Evolutionary conservation across 1,140 invertebrate species (phyloP), one percentile per base, ranked within the genome.

Genomic region (Pachyrhynchus sulphureomaculatus): DNA sequence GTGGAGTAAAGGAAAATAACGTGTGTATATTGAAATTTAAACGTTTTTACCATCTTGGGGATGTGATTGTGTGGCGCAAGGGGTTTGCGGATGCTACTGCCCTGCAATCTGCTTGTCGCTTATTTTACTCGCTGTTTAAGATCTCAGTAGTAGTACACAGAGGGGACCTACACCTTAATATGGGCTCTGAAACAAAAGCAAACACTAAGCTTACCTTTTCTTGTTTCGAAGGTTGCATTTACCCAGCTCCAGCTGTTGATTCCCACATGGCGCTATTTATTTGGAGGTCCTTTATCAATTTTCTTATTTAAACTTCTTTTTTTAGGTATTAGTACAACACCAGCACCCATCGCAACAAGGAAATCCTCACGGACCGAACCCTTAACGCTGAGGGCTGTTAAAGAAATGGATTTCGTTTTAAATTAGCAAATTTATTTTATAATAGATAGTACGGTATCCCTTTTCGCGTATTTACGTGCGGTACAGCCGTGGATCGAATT

Each of bases 281-380:
- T n/a, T n/a, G n/a, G n/a, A n/a, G n/a, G n/a, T n/a, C n/a, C n/a
- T n/a, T n/a, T n/a, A n/a, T n/a, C n/a, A n/a, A n/a, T n/a, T n/a
- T n/a, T n/a, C n/a, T n/a, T n/a, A n/a, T n/a, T n/a, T n/a, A n/a
- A n/a, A n/a, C n/a, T n/a, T n/a, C n/a, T 48, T 9, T 48, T 52
- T 52, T 37, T 10, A 53, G 54, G 47, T 66, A 10, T 34, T 66
- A 21, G 55, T 66, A 17, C 59, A 53, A 29, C 65, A 66, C 20
- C 65, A 61, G 37, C 65, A 67, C 36, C 65, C 61, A 10, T 56
- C 59, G 18, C 65, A 67, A 44, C 61, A 57, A 24, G 57, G 57
- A 12, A 64, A 67, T 29, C 65, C 56, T 20, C 65, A 67, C 18
- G 65, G 61, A 6, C 65, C 61, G 17, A 64, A 64, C 36, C 65